Evolutionary conservation across 2,797 vertebrate genomes (phyloP), one percentile per base, ranked within the genome.

Genomic region (Enoplosus armatus): DNA sequence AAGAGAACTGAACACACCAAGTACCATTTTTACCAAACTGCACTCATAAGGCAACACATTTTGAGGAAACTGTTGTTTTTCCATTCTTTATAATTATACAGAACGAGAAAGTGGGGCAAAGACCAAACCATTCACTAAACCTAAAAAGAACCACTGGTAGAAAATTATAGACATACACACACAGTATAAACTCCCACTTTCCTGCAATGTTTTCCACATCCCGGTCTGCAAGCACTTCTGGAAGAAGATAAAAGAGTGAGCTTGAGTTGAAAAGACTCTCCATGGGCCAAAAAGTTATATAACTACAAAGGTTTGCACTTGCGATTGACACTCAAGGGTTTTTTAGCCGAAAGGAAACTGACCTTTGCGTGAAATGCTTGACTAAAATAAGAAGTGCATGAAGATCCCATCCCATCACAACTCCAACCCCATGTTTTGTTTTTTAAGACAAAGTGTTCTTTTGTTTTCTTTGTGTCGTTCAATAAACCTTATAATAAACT

Each of bases 231-330:
- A 63, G 61, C 31, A 10, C 61, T 59, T 63, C 72, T 88, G 82
- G 81, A 80, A 29, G n/a, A 67, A 60, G 64, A 87, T 83, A 27
- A 85, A 80, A 86, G 56, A 64, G 29, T 3, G n/a, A 61, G 47
- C 2, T n/a, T n/a, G n/a, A n/a, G 1, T 59, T 51, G 24, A 37
- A 60, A 64, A 50, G n/a, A 43, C 56, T 65, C 71, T 53, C 45
- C 14, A 14, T 1, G 47, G 48, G 26, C 79, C 77, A 55, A 59
- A 70, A 78, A 8, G 64, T 89, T 90, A 85, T 29, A 18, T 81
- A 91, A 93, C 82, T 43, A 6, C 41, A 80, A 33, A 76, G 47
- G 58, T 37, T 76, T 70, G 48, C 43, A 12, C 55, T 70, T 24
- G 45, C 6, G 18, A 53, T 43, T 41, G 54, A 77, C 60, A 27